phyloP scores from a whole-genome alignment of 2,797 vertebrate genomes.

The Sciaenops ocellatus region DNA sequence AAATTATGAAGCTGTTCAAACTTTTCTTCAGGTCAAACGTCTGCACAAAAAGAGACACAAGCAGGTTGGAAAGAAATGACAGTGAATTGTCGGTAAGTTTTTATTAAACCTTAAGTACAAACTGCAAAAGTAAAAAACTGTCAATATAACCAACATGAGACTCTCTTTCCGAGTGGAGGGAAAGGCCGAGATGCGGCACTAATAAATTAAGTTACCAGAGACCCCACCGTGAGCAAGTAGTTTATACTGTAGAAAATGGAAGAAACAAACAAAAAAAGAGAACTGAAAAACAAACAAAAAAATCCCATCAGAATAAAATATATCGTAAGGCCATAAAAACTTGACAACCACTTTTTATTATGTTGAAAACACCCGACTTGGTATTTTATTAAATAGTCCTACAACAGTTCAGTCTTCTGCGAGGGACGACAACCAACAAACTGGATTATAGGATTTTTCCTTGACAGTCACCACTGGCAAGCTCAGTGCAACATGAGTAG shows the following conservation, averaged over 20 bases:
- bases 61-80: conserved; percentile 77
- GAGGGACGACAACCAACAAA: conserved; percentile 94
- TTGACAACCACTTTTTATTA: conserved; percentile 93
- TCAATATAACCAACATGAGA: conserved; percentile 97
- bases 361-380: conserved; percentile 94
- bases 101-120: conserved; percentile 99
- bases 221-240: conserved; percentile 95
- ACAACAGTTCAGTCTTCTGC: conserved; percentile 98
- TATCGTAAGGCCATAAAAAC: conserved; percentile 99
- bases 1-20: background rate
- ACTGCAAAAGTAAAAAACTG: conserved; percentile 99
- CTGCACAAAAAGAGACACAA: conserved; percentile 54
- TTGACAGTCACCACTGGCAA: conserved; percentile 97
- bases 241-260: conserved; percentile 93
- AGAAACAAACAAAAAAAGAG: conserved; percentile 80
- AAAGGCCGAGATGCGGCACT: conserved; percentile 94
- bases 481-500: conserved; percentile 99
- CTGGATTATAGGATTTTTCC: conserved; percentile 92
- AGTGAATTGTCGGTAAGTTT: conserved; percentile 90
- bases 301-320: conserved; percentile 86
- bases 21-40: background rate
- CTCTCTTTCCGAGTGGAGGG: conserved; percentile 91
- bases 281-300: conserved; percentile 86
- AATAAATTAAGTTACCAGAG: conserved; percentile 98
- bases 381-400: conserved; percentile 98